Conservation (phyloP, 2,888 invertebrate genomes). For the Leptopilina drosophilae region DNA sequence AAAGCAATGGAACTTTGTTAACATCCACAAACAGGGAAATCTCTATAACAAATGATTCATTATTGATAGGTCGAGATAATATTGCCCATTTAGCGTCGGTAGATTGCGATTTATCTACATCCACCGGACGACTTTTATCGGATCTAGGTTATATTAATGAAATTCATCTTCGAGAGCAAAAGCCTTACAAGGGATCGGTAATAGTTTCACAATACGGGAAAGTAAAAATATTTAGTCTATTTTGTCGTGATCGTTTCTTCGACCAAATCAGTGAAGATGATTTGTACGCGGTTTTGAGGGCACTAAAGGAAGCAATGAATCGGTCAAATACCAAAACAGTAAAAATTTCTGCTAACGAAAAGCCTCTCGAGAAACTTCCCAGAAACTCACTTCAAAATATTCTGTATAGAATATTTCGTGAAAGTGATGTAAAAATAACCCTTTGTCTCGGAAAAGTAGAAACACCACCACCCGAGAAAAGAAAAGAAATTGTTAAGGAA, state of each 20-base stretch:
- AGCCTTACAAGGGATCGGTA: background rate
- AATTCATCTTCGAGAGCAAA: background rate
- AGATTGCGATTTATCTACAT: conserved; percentile 4
- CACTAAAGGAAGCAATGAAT: background rate
- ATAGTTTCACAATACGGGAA: background rate
- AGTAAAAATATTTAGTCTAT: background rate
- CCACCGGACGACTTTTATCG: background rate
- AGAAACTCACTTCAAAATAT: conserved; percentile 17
- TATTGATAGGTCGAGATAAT: conserved; percentile 7
- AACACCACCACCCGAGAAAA: conserved; percentile 5
- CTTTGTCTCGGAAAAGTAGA: conserved; percentile 7
- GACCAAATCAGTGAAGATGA: background rate
- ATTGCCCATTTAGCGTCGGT: background rate
- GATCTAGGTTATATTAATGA: background rate
- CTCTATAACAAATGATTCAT: background rate
- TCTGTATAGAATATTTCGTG: background rate
- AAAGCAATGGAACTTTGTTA: background rate
- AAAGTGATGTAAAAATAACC: background rate
- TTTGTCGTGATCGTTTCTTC: background rate
- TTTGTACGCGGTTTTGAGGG: background rate
- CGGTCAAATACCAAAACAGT: background rate
- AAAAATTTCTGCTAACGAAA: background rate
- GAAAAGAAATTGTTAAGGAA: conserved; percentile 45
- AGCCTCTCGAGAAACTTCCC: background rate
- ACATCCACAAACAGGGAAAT: background rate